These are phyloP conservation scores for Anguilla japonica DNA, from an alignment of 2,113 vertebrate genomes.

Conservation along the genomic window DNA sequence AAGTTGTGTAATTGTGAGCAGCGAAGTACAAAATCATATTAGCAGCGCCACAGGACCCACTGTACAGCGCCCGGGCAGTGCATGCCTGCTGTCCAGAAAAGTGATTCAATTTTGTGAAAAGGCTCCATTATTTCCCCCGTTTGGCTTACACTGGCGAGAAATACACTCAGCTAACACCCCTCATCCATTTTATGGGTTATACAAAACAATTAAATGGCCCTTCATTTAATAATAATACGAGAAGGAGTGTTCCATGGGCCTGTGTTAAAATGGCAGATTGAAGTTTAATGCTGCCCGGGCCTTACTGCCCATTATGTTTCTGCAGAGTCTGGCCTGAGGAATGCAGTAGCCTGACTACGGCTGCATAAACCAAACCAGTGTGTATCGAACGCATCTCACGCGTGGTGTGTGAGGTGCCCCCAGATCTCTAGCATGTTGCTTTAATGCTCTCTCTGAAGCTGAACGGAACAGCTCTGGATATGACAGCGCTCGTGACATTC, in stretches of 20 bases:
- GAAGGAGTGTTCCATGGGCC: not conserved
- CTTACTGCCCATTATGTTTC: not conserved
- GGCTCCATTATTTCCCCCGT: not conserved
- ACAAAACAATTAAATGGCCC: not conserved
- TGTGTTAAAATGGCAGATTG: constrained; percentile 9
- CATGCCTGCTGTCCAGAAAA: not conserved
- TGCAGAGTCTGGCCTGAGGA: not conserved
- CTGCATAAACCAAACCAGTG: not conserved
- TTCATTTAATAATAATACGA: not conserved
- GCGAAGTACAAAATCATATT: not conserved
- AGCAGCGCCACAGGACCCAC: not conserved
- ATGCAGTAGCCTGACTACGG: not conserved
- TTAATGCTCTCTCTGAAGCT: not conserved
- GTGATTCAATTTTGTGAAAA: not conserved
- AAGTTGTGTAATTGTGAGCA: not conserved
- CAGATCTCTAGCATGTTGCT: not conserved
- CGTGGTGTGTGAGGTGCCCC: not conserved
- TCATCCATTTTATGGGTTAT: not conserved
- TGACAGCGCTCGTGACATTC: not conserved
- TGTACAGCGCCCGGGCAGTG: not conserved
- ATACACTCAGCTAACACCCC: not conserved
- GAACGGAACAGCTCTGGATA: not conserved
- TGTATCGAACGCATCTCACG: not conserved
- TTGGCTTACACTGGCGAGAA: not conserved
- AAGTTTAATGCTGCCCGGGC: constrained; percentile 4